Percentiles rank a stretch among this genome's conserved stretches.
phyloP scores from a whole-genome alignment of 2,797 vertebrate species.

The Eospalax fontanierii region DNA sequence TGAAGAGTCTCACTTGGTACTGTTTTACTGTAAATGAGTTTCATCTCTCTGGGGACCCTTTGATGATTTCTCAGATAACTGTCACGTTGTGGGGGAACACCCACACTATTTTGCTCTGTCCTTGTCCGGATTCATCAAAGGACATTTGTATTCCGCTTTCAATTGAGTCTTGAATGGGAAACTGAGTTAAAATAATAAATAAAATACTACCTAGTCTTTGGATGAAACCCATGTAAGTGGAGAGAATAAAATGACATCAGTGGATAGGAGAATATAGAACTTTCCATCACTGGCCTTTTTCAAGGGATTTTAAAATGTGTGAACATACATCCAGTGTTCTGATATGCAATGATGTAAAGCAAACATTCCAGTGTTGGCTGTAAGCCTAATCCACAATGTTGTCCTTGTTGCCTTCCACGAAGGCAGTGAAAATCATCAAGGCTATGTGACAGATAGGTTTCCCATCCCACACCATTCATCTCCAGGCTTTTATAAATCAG shows the following conservation, averaged over 20 bases:
- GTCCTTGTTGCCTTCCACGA: neutral
- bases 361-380: neutral
- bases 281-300: neutral
- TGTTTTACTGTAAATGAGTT: neutral
- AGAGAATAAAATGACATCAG: neutral
- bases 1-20: neutral
- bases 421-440: neutral
- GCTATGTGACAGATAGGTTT: conserved; percentile 60
- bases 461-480: neutral
- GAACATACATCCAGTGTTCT: neutral
- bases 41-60: neutral
- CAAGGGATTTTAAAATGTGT: conserved; percentile 17
- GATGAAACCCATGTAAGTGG: neutral
- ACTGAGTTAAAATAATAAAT: conserved; percentile 17
- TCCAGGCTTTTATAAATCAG: conserved; percentile 69
- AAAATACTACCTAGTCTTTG: neutral
- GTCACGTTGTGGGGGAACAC: neutral
- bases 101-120: neutral
- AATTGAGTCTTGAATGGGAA: neutral
- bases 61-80: conserved; percentile 11
- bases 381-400: neutral
- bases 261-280: neutral
- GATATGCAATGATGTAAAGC: rapidly evolving
- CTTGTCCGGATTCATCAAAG: neutral
- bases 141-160: neutral